These are phyloP conservation scores for Ciconia maguari DNA, from an alignment of 2,113 vertebrate genomes.

Conservation along the genomic window DNA sequence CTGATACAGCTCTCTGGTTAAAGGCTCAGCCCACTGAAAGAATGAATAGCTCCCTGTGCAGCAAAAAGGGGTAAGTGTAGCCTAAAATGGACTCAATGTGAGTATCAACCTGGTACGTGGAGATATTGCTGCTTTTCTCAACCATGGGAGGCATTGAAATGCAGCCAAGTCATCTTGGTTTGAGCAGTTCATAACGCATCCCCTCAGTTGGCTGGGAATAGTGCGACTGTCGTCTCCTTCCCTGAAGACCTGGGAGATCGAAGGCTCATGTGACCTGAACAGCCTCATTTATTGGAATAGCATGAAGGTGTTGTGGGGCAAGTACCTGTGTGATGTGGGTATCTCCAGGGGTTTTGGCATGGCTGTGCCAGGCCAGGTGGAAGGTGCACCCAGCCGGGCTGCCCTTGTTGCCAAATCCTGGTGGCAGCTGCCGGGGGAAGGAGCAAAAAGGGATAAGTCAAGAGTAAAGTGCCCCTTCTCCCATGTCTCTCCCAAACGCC, in stretches of 20 bases:
- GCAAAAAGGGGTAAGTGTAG: background rate
- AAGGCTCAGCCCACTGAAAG: background rate
- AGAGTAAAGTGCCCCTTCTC: background rate
- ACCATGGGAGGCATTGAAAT: background rate
- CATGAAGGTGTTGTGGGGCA: background rate
- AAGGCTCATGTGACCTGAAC: background rate
- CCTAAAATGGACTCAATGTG: background rate
- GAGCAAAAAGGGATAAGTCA: background rate
- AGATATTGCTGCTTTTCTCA: background rate
- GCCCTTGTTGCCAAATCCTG: background rate
- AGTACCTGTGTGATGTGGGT: background rate
- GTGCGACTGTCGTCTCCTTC: background rate
- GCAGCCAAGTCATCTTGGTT: background rate
- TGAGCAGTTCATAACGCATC: fast-evolving
- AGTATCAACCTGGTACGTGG: fast-evolving
- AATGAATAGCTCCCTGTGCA: background rate
- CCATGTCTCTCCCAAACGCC: background rate
- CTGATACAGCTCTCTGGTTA: background rate
- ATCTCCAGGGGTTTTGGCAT: fast-evolving
- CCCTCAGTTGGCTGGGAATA: background rate
- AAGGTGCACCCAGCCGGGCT: background rate
- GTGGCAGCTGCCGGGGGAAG: background rate
- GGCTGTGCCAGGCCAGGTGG: background rate
- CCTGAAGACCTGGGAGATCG: background rate
- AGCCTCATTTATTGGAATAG: background rate